phyloP scores from a whole-genome alignment of 2,888 invertebrate species.

The Apodemia hepburni region DNA sequence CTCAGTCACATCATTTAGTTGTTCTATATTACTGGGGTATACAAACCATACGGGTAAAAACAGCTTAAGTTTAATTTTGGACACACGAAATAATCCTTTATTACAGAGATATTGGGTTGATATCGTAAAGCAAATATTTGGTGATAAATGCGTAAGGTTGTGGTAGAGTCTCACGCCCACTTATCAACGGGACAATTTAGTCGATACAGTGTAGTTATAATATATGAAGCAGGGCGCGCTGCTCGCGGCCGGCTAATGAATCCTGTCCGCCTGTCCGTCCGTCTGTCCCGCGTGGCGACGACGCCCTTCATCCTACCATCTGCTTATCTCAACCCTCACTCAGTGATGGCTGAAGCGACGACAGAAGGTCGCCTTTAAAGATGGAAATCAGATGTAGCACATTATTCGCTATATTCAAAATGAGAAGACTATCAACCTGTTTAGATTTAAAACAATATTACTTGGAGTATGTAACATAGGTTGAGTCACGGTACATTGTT shows the following conservation, averaged over 20 bases:
- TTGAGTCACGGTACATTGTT: too few relatives aligned
- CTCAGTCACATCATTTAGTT: background rate
- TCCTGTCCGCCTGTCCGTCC: conserved; percentile 7
- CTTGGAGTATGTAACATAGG: too few relatives aligned
- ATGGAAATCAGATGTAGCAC: conserved; percentile 12
- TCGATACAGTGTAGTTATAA: conserved; percentile 60
- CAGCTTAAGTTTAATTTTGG: background rate
- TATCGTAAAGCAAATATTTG: conserved; percentile 6
- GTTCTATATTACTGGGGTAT: background rate
- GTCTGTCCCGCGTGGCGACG: conserved; percentile 14
- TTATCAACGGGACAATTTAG: conserved; percentile 67
- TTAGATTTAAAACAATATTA: too few relatives aligned
- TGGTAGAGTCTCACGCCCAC: conserved; percentile 56
- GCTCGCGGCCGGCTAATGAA: conserved; percentile 29
- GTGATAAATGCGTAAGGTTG: conserved; percentile 19
- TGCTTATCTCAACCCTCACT: conserved; percentile 18
- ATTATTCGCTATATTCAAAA: background rate
- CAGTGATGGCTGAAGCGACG: conserved; percentile 24
- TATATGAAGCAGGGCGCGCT: conserved; percentile 48
- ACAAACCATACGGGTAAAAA: background rate
- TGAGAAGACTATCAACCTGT: too few relatives aligned
- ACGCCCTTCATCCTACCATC: conserved; percentile 15
- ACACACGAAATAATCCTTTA: background rate
- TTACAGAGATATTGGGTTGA: conserved; percentile 2
- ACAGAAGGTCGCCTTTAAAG: conserved; percentile 27